phyloP scores from a whole-genome alignment of 1,140 invertebrate genomes.

The Sweltsa coloradensis region DNA sequence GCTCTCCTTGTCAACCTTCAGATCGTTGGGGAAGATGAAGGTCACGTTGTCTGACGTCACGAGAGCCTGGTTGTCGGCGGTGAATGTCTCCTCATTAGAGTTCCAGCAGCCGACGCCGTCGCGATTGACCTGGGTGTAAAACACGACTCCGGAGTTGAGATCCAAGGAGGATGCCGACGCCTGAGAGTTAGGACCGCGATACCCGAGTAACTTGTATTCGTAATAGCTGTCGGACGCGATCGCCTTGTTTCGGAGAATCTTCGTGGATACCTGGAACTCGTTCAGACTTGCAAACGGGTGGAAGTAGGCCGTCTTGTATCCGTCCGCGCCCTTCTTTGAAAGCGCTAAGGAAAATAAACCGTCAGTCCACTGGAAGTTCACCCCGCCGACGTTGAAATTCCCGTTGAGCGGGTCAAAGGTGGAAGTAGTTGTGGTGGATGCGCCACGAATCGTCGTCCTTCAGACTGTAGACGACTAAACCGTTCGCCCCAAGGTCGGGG shows the following conservation, averaged over 20 bases:
- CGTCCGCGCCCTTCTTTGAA: constrained; percentile 38
- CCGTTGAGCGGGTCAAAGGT: constrained; percentile 62
- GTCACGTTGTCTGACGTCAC: constrained; percentile 55
- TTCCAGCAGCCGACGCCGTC: constrained; percentile 62
- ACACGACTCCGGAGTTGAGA: constrained; percentile 39
- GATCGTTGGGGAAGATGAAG: constrained; percentile 63
- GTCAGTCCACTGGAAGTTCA: constrained; percentile 67
- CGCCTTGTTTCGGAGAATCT: constrained; percentile 53
- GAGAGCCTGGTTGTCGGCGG: constrained; percentile 34
- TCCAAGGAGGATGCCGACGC: constrained; percentile 38
- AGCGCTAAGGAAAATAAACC: constrained; percentile 57
- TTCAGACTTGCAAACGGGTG: constrained; percentile 60
- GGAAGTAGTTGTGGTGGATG: constrained; percentile 65
- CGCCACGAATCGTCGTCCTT: constrained; percentile 61
- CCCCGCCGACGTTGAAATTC: constrained; percentile 52
- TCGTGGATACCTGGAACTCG: constrained; percentile 57
- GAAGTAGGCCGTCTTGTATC: constrained; percentile 42
- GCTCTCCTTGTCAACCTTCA: constrained; percentile 39
- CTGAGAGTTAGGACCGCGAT: constrained; percentile 44
- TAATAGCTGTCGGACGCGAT: constrained; percentile 30
- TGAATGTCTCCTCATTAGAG: constrained; percentile 42
- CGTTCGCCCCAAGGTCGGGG: constrained; percentile 58
- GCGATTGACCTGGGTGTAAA: constrained; percentile 49
- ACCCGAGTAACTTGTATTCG: constrained; percentile 40
- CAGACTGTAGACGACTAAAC: constrained; percentile 59